Evolutionary conservation across 2,113 vertebrate species (phyloP), one percentile per base, ranked within the genome.

Genomic region (Dicerorhinus sumatrensis): DNA sequence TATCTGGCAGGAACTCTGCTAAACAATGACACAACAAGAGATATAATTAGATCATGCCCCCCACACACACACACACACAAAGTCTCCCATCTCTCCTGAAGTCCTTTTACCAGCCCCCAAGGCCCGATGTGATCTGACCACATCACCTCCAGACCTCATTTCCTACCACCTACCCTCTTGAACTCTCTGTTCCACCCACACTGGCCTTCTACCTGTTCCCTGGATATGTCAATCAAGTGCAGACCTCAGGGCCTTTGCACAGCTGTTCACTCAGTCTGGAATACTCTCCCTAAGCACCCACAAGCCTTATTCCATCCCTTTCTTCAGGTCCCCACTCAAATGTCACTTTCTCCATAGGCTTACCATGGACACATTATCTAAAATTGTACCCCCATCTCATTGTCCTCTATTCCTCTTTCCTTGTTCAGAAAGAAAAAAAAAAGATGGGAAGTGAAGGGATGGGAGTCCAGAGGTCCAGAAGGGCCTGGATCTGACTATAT

Each of bases 391-490:
- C 23, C 9, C 23, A 14, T 36, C 12, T 4, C 13, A 46, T 21
- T 14, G 3, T 7, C 46, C 42, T 84, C 54, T 39, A 33, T 12
- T 36, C n/a, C 11, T n/a, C 13, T 48, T 54, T 7, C 46, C 31
- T 93, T 20, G 10, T 33, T 75, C 29, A 92, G 36, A 63, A 75
- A 2, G 0, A 65, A 56, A 81, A n/a, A 81, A n/a, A 63, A 36
- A 62, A 54, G n/a, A 29, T 13, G 0, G 16, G 10, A 7, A 8
- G 33, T 8, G 27, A n/a, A 6, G 21, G 33, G 9, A 48, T 2
- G 4, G 5, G 2, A 18, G 36, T 20, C 31, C 69, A 5, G 56
- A 60, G 9, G n/a, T 27, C 25, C 67, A 81, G 56, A 36, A 36
- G 17, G 4, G n/a, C 29, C n/a, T 29, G 46, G 6, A 25, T 29